These are phyloP conservation scores for Vimba vimba DNA, from an alignment of 2,113 vertebrate species.

Conservation along the genomic window DNA sequence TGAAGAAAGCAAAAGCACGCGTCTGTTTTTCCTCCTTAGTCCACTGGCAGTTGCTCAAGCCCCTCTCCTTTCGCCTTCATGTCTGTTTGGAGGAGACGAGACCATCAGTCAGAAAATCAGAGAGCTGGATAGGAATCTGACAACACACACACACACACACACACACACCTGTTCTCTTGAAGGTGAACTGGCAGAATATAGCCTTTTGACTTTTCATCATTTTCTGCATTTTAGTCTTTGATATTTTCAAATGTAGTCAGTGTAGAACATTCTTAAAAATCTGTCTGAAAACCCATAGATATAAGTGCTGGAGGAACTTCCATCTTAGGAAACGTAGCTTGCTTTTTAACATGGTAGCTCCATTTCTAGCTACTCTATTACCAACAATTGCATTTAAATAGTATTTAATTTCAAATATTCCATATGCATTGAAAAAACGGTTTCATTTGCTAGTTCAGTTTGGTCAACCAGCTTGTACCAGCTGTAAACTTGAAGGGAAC, in stretches of 20 bases:
- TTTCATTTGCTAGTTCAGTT: neutral
- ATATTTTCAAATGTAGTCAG: neutral
- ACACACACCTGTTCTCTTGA: slow-evolving; percentile 18
- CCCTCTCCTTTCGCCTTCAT: slow-evolving; percentile 8
- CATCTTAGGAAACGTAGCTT: neutral
- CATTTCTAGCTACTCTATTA: neutral
- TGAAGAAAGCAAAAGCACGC: neutral
- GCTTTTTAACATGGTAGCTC: neutral
- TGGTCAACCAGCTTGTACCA: neutral
- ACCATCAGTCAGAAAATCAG: slow-evolving; percentile 43
- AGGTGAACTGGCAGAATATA: neutral
- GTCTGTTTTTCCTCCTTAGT: neutral
- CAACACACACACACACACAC: neutral
- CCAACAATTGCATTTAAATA: neutral
- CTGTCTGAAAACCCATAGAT: neutral
- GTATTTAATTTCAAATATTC: neutral
- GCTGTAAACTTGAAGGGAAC: neutral
- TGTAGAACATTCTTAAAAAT: neutral
- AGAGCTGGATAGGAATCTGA: slow-evolving; percentile 21
- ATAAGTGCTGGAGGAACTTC: neutral
- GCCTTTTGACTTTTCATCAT: neutral
- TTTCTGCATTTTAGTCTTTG: slow-evolving; percentile 25
- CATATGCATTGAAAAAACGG: neutral
- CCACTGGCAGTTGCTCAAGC: neutral
- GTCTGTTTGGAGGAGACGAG: slow-evolving; percentile 2